A percentile compares a stretch with the other conserved stretches of the same genome.
These are phyloP conservation scores for Synanthedon tipuliformis DNA, from an alignment of 2,888 invertebrate genomes.

Conservation along the genomic window DNA sequence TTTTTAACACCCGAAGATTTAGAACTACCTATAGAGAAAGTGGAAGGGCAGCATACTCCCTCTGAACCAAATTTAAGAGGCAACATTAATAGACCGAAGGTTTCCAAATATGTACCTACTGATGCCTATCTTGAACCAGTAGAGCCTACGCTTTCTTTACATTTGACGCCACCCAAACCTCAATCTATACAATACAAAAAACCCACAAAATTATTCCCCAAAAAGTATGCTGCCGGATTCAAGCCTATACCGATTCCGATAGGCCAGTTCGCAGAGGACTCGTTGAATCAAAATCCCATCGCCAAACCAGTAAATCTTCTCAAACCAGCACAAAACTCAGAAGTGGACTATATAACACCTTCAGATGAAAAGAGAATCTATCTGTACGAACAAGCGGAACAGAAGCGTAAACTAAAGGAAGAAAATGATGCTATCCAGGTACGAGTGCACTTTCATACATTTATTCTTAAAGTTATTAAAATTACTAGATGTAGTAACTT, in stretches of 20 bases:
- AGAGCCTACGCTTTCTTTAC: conserved; percentile 35
- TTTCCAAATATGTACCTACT: conserved; percentile 8
- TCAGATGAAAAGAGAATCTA: conserved; percentile 46
- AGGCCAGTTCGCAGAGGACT: conserved; percentile 33
- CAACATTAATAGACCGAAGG: conserved; percentile 2
- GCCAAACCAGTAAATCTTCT: conserved; percentile 51
- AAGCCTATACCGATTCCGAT: conserved; percentile 57
- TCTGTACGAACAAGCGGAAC: conserved; percentile 59
- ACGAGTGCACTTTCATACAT: background rate
- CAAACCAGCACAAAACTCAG: conserved; percentile 34
- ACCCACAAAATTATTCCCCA: conserved; percentile 70
- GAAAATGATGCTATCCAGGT: conserved; percentile 9
- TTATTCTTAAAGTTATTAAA: too few relatives aligned
- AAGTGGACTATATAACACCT: conserved; percentile 29
- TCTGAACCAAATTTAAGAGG: conserved; percentile 4
- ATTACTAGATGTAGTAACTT: too few relatives aligned
- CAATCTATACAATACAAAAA: conserved; percentile 34
- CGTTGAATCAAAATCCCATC: conserved; percentile 42
- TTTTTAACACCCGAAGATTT: conserved; percentile 47
- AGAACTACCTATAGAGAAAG: conserved; percentile 45
- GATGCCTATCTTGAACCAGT: conserved; percentile 23
- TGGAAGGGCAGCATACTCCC: conserved; percentile 25
- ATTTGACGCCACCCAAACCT: conserved; percentile 37
- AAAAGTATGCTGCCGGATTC: conserved; percentile 66
- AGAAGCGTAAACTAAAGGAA: conserved; percentile 56